A percentile compares a stretch with the other conserved stretches of the same genome.
Conservation (phyloP, 2,113 vertebrate genomes). For the Diadophis punctatus region DNA sequence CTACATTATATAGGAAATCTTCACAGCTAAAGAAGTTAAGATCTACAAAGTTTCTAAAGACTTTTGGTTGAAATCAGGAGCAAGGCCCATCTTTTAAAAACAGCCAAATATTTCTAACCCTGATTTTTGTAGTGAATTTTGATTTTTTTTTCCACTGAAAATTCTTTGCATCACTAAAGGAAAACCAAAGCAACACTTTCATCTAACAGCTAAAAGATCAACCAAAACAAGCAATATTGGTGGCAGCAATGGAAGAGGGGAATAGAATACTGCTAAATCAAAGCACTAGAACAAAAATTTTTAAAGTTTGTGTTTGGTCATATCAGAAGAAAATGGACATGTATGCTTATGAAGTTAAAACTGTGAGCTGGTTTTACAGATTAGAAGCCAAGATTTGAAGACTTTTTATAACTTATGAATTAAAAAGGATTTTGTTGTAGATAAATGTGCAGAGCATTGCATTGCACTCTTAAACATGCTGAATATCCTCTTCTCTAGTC, state of each 20-base stretch:
- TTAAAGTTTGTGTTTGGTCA: background rate
- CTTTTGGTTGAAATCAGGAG: constrained; percentile 24
- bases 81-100: background rate
- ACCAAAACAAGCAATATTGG: background rate
- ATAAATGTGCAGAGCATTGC: background rate
- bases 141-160: background rate
- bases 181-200: background rate
- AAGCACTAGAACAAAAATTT: background rate
- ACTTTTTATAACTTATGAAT: background rate
- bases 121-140: background rate
- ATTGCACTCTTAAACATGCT: constrained; percentile 3
- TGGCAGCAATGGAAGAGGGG: background rate
- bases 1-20: background rate
- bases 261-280: background rate
- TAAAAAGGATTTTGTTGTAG: background rate
- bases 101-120: background rate
- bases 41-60: constrained; percentile 43
- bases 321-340: background rate
- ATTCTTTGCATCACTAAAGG: fast-evolving
- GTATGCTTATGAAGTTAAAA: background rate
- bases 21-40: constrained; percentile 54
- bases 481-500: constrained; percentile 26
- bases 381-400: background rate
- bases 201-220: background rate
- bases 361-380: fast-evolving